These are phyloP conservation scores for Mus spicilegus DNA, from an alignment of 2,113 vertebrate species.

Conservation along the genomic window DNA sequence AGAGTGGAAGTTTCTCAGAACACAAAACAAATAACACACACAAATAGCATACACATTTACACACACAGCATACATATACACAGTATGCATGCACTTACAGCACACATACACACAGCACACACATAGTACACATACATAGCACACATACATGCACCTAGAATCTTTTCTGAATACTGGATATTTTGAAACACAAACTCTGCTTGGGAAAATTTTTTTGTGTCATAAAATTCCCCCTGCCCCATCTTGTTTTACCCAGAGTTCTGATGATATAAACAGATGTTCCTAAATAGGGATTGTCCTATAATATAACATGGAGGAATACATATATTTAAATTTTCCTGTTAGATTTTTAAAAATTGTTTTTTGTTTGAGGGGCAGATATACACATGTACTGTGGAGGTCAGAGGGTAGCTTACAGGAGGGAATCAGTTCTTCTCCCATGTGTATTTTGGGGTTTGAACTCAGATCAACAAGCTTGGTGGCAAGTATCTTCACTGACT, in stretches of 20 bases:
- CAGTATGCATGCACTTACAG: neutral
- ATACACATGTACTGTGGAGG: neutral
- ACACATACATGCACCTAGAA: neutral
- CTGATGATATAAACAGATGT: neutral
- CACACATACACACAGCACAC: neutral
- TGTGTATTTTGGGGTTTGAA: neutral
- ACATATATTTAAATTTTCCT: neutral
- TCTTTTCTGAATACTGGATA: neutral
- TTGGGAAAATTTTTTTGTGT: neutral
- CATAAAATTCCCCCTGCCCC: neutral
- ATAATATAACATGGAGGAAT: neutral
- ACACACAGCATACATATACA: neutral
- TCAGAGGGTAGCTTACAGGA: neutral
- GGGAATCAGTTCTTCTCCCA: neutral
- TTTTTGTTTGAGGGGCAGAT: neutral
- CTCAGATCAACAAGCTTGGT: neutral
- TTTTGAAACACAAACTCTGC: neutral
- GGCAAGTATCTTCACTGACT: neutral
- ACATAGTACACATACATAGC: neutral
- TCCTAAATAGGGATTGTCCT: neutral
- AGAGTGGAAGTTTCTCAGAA: constrained; percentile 20
- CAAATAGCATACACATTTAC: neutral
- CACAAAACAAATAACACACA: neutral
- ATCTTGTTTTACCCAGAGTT: neutral
- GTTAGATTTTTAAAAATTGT: neutral